Percentiles rank a stretch among this genome's conserved stretches.
Conservation (phyloP, 2,888 invertebrate species). For the Epirrita christyi region DNA sequence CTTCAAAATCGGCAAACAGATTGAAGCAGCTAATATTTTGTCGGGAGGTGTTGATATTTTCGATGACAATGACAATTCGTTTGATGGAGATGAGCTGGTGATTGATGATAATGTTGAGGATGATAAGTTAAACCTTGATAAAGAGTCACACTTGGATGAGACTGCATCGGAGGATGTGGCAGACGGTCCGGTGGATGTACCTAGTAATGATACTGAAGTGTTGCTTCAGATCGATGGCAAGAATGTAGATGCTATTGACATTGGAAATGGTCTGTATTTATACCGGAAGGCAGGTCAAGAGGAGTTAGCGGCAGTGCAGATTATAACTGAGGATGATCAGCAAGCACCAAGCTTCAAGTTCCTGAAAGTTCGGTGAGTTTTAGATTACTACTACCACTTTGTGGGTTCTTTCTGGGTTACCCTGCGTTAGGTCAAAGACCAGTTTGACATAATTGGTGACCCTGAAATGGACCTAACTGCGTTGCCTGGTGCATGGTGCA, state of each 20-base stretch:
- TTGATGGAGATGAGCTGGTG: constrained; percentile 77
- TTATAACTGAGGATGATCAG: constrained; percentile 65
- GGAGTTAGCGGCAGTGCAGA: constrained; percentile 77
- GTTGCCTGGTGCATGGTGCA: too few species aligned
- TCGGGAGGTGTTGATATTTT: constrained; percentile 80
- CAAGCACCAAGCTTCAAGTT: constrained; percentile 74
- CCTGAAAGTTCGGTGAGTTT: constrained; percentile 79
- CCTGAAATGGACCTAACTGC: too few species aligned
- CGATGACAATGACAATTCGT: constrained; percentile 81
- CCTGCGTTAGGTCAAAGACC: too few species aligned
- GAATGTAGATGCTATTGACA: constrained; percentile 79
- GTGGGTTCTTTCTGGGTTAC: not conserved
- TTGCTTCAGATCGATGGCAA: constrained; percentile 78
- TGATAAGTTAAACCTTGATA: constrained; percentile 53
- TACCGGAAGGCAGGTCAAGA: constrained; percentile 74
- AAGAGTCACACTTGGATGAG: constrained; percentile 15
- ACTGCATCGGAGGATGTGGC: constrained; percentile 47
- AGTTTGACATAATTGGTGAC: too few species aligned
- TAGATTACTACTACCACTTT: not conserved
- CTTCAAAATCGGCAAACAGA: constrained; percentile 76
- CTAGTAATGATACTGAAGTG: constrained; percentile 73
- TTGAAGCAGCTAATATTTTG: constrained; percentile 78
- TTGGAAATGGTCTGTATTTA: constrained; percentile 78
- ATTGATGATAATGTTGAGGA: constrained; percentile 77
- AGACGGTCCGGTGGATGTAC: constrained; percentile 53